Evolutionary conservation across 2,888 invertebrate genomes (phyloP).

Genomic region (Lingula anatina): DNA sequence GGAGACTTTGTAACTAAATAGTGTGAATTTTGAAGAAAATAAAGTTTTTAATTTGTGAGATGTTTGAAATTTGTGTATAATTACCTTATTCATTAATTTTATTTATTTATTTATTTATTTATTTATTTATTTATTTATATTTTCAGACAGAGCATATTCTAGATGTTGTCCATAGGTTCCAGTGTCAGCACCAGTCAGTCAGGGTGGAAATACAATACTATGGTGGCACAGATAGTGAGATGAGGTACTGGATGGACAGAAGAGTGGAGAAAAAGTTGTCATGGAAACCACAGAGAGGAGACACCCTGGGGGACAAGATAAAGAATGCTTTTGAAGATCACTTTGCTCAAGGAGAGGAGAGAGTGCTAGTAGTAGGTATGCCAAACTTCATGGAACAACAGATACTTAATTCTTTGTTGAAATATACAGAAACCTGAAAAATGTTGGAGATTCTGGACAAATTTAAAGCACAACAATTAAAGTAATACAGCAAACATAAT

Average conservation of each 20-base stretch:
- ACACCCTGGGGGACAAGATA: slow-evolving; percentile 20
- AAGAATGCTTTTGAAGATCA: slow-evolving; percentile 14
- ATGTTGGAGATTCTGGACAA: no score
- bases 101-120: neutral
- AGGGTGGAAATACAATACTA: slow-evolving; percentile 18
- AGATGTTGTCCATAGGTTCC: slow-evolving; percentile 10
- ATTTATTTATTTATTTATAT: neutral
- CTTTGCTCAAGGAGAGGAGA: slow-evolving; percentile 16
- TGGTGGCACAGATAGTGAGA: slow-evolving; percentile 16
- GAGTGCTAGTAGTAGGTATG: slow-evolving; percentile 23
- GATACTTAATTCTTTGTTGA: no score
- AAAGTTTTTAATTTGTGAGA: no score
- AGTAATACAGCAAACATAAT: no score
- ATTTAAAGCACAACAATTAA: no score
- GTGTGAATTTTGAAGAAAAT: no score
- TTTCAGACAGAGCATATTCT: slow-evolving; percentile 25
- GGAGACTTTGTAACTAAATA: no score
- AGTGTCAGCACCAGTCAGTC: slow-evolving; percentile 5
- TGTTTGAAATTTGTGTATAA: no score
- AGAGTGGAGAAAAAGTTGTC: slow-evolving; percentile 10
- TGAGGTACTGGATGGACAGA: slow-evolving; percentile 20
- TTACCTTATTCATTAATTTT: no score
- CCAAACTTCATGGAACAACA: no score
- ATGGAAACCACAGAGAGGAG: slow-evolving; percentile 14
- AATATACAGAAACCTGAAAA: no score